A percentile compares a stretch with the other conserved stretches of the same genome.
Conservation (phyloP, 37 sponge, comb jelly and placozoan species). For the Petrosia ficiformis region DNA sequence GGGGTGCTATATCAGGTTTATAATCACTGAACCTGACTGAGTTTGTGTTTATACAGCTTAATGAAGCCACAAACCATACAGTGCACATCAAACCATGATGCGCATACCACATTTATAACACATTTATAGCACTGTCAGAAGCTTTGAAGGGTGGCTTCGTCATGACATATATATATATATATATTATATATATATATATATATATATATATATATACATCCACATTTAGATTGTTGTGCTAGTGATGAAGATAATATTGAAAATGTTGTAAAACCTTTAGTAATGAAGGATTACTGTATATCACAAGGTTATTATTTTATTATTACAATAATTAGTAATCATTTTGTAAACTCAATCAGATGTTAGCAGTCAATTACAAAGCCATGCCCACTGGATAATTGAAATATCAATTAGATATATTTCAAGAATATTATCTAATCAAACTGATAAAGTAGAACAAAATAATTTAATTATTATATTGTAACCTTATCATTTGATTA, state of each 20-base stretch:
- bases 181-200: too few relatives aligned
- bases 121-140: too few relatives aligned
- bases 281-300: constrained; percentile 15
- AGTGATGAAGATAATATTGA: constrained; percentile 38
- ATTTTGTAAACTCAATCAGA: background rate
- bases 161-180: too few relatives aligned
- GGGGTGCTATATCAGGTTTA: too few relatives aligned
- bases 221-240: background rate
- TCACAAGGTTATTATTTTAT: constrained; percentile 30
- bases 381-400: constrained; percentile 57
- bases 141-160: too few relatives aligned
- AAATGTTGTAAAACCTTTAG: constrained; percentile 8
- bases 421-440: constrained; percentile 19
- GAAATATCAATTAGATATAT: constrained; percentile 41
- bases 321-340: background rate
- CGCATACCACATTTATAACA: too few relatives aligned
- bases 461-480: background rate
- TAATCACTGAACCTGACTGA: too few relatives aligned
- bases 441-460: background rate
- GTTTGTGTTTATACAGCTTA: too few relatives aligned
- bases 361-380: constrained; percentile 35
- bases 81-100: too few relatives aligned
- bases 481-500: background rate
- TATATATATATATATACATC: too few relatives aligned
- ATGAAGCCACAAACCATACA: too few relatives aligned